Evolutionary conservation across 2,113 vertebrate species (phyloP).

Genomic region (Eupsittula cactorum): DNA sequence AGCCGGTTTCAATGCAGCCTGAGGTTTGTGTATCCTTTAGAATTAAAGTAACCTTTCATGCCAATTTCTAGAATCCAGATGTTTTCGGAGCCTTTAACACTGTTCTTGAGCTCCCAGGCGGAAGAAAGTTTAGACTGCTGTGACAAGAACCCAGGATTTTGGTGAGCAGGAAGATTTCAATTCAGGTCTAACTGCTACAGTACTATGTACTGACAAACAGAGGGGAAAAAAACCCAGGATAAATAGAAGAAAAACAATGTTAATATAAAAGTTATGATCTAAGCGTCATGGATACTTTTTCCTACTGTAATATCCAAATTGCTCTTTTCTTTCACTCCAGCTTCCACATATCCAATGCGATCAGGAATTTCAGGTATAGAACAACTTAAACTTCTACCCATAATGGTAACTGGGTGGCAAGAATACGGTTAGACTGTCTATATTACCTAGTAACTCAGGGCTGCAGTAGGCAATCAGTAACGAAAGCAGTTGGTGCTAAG

Average conservation of each 20-base stretch:
- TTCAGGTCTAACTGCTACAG: neutral
- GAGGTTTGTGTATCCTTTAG: fast-evolving
- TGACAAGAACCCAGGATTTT: neutral
- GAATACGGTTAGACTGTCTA: fast-evolving
- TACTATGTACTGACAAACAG: neutral
- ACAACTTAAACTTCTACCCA: neutral
- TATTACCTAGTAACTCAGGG: neutral
- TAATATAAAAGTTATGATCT: neutral
- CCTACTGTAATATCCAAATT: neutral
- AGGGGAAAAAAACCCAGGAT: neutral
- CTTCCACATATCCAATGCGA: neutral
- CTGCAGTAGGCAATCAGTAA: neutral
- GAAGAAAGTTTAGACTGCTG: neutral
- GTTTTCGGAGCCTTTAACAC: neutral
- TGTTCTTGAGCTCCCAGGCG: neutral
- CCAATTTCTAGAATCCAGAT: neutral
- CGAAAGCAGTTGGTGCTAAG: neutral
- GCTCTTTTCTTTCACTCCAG: neutral
- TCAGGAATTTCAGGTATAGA: neutral
- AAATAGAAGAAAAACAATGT: neutral
- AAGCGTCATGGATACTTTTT: neutral
- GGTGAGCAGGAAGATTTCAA: neutral
- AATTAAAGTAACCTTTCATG: neutral
- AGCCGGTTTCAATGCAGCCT: neutral
- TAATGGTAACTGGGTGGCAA: neutral